Conservation (phyloP, 2,888 invertebrate genomes). For the Dichetophora obliterata region DNA sequence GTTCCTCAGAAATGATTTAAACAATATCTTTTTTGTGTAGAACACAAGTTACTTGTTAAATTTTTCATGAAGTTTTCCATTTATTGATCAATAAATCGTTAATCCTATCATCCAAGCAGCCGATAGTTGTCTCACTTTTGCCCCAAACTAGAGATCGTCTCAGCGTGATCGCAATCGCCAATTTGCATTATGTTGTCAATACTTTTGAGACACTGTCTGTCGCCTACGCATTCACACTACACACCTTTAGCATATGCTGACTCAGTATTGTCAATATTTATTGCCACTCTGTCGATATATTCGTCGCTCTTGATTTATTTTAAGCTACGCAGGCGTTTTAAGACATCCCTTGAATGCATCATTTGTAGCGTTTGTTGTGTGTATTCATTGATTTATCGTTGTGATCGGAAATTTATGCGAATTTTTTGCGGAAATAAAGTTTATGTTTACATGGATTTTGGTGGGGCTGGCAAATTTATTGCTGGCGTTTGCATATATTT, state of each 20-base stretch:
- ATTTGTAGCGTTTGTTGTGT: slow-evolving; percentile 9
- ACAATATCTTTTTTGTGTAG: background rate
- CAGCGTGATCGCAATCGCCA: background rate
- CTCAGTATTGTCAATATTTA: slow-evolving; percentile 16
- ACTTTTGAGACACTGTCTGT: background rate
- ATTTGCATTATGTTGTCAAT: slow-evolving; percentile 32
- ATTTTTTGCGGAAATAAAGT: slow-evolving; percentile 22
- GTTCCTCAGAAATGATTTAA: background rate
- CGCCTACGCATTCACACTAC: slow-evolving; percentile 20
- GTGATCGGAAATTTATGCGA: slow-evolving; percentile 37
- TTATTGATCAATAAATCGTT: background rate
- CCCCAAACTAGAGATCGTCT: background rate
- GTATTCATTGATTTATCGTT: slow-evolving; percentile 39
- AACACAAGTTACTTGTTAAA: background rate
- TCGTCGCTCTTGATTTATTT: slow-evolving; percentile 2
- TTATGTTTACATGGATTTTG: background rate
- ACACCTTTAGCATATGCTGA: background rate
- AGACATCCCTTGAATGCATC: background rate
- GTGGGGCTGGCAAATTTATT: slow-evolving; percentile 14
- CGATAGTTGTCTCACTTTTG: background rate
- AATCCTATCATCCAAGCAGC: no score
- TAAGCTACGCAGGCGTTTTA: background rate
- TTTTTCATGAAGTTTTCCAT: background rate
- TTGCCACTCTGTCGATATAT: slow-evolving; percentile 22
- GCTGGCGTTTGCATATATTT: slow-evolving; percentile 14